Conservation (phyloP, 2,797 vertebrate species). For the Heterohyrax brucei region DNA sequence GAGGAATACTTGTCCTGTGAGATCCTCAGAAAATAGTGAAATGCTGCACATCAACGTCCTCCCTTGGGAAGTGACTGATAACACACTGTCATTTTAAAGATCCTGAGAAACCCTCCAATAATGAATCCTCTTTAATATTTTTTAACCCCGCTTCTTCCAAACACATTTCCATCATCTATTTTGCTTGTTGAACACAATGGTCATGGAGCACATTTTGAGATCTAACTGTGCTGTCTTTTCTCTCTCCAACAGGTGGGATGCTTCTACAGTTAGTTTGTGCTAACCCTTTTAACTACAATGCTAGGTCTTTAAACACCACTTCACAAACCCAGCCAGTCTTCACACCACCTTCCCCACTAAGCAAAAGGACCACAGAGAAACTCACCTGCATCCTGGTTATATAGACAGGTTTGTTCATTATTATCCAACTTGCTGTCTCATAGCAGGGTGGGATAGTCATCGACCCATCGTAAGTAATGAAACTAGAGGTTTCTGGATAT, state of each 20-base stretch:
- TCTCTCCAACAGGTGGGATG: not conserved
- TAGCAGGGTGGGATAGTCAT: constrained; percentile 99
- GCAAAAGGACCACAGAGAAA: not conserved
- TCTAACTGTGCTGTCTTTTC: not conserved
- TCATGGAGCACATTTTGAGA: not conserved
- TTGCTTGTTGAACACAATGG: not conserved
- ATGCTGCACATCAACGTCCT: not conserved
- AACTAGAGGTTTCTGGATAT: constrained; percentile 98
- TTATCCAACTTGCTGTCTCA: constrained; percentile 98
- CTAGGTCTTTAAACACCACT: constrained; percentile 22
- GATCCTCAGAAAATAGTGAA: not conserved
- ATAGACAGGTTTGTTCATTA: constrained; percentile 99
- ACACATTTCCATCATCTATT: not conserved
- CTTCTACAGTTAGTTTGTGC: not conserved
- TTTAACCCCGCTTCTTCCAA: not conserved
- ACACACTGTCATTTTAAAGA: not conserved
- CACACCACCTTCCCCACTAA: not conserved
- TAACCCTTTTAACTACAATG: not conserved
- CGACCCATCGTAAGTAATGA: constrained; percentile 98
- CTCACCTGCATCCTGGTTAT: constrained; percentile 99
- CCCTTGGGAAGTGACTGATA: not conserved
- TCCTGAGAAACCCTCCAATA: not conserved
- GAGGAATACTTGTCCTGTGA: not conserved
- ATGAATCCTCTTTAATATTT: not conserved
- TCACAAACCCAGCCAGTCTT: not conserved